Evolutionary conservation across 2,113 vertebrate genomes (phyloP).

Genomic region (Diadophis punctatus): DNA sequence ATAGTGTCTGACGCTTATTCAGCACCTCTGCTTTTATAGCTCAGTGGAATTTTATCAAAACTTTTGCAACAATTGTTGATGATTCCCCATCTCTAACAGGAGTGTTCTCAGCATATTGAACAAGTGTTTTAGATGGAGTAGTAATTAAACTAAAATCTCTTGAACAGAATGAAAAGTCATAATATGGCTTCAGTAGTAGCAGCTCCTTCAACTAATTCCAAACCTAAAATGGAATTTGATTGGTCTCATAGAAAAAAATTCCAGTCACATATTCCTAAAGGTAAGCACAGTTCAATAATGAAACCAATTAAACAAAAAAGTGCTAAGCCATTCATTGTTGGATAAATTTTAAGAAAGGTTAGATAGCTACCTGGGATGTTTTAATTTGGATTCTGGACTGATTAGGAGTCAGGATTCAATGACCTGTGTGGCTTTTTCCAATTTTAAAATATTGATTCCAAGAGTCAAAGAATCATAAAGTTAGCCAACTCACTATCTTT

Average conservation of each 20-base stretch:
- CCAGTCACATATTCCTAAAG: background rate
- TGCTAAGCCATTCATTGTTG: background rate
- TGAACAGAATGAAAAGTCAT: background rate
- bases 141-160: background rate
- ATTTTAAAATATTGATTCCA: background rate
- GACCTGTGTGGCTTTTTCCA: background rate
- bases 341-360: background rate
- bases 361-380: background rate
- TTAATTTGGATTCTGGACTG: background rate
- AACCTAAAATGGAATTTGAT: background rate
- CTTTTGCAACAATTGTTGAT: background rate
- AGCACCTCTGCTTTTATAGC: background rate
- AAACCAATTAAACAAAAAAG: background rate
- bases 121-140: background rate
- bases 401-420: background rate
- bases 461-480: background rate
- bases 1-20: background rate
- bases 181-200: background rate
- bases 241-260: background rate
- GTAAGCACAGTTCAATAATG: background rate
- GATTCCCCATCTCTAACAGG: background rate
- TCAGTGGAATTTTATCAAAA: background rate
- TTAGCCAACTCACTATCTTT: background rate
- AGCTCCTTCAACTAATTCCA: background rate
- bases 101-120: background rate